Conservation (phyloP, 2,797 vertebrate genomes). For the Galagoides demidoff region DNA sequence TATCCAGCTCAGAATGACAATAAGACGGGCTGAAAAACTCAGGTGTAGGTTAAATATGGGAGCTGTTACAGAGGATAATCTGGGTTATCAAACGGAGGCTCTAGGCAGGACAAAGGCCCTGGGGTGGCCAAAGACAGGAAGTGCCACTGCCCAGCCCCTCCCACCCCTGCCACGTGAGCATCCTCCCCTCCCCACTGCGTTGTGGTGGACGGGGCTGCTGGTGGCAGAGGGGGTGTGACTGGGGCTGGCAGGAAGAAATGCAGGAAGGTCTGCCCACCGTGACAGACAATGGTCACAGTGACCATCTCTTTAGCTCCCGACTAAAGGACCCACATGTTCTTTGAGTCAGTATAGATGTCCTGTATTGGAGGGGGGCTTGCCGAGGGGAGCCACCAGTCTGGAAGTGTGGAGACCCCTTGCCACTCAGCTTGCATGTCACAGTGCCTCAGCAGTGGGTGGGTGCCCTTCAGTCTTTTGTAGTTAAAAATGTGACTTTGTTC, state of each 20-base stretch:
- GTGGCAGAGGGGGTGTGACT: not conserved
- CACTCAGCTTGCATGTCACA: not conserved
- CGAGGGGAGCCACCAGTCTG: not conserved
- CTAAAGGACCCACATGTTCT: not conserved
- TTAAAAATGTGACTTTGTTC: not conserved
- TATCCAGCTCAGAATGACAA: not conserved
- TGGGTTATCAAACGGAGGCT: not conserved
- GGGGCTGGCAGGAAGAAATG: not conserved
- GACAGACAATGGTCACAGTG: not conserved
- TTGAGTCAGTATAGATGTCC: not conserved
- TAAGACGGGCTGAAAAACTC: not conserved
- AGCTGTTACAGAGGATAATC: accelerated
- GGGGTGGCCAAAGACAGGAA: not conserved
- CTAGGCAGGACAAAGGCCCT: not conserved
- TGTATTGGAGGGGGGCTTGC: accelerated
- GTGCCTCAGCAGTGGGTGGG: not conserved
- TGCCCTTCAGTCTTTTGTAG: not conserved
- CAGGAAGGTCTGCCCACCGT: not conserved
- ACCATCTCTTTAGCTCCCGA: not conserved
- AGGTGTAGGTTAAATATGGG: not conserved
- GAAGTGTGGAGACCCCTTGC: not conserved
- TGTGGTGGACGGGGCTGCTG: not conserved
- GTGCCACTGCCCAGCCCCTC: accelerated
- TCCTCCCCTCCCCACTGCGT: not conserved
- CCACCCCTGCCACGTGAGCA: not conserved